A percentile compares a stretch with the other conserved stretches of the same genome.
Evolutionary conservation across 2,888 invertebrate genomes (phyloP).

Genomic region (Oxycera nigricornis): DNA sequence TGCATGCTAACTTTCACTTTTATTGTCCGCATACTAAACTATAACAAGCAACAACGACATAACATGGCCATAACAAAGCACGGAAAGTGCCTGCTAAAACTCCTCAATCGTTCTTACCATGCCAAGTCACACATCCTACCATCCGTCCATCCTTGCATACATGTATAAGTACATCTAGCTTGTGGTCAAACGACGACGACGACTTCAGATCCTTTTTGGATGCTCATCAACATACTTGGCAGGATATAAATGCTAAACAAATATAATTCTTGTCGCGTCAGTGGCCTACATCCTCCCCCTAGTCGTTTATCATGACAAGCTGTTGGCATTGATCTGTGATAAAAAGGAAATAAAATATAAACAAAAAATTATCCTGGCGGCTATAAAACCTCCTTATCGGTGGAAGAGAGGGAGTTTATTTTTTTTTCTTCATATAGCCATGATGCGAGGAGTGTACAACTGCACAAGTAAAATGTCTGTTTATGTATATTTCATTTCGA

Average conservation of each 20-base stretch:
- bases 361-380: conserved; percentile 33
- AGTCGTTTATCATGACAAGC: conserved; percentile 18
- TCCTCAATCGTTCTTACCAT: background rate
- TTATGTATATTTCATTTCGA: background rate
- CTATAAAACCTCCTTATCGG: conserved; percentile 35
- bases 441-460: background rate
- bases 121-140: too few species aligned
- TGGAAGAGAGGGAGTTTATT: background rate
- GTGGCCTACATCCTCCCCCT: background rate
- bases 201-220: too few species aligned
- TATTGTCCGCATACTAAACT: background rate
- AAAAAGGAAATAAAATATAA: conserved; percentile 37
- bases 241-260: conserved; percentile 25
- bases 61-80: conserved; percentile 5
- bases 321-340: conserved; percentile 40
- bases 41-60: background rate
- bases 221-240: background rate
- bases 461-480: background rate
- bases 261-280: conserved; percentile 28
- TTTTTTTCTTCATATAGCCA: background rate
- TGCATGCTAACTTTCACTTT: background rate
- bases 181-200: background rate
- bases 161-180: too few species aligned
- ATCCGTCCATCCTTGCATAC: too few species aligned
- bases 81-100: conserved; percentile 14